Conservation (phyloP, 2,797 vertebrate genomes). For the Acrocephalus scirpaceus region DNA sequence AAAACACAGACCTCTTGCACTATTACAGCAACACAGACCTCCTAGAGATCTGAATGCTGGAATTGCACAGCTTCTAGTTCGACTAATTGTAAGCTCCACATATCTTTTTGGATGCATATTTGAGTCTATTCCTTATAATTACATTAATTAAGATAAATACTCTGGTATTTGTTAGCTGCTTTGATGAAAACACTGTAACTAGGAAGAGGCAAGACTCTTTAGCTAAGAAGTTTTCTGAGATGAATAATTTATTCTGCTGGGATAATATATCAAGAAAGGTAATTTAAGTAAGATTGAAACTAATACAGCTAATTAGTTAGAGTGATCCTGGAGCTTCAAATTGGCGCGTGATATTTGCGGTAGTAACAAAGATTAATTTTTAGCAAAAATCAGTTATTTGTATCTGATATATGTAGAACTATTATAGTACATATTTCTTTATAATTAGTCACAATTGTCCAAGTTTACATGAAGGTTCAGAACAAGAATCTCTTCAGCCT, state of each 20-base stretch:
- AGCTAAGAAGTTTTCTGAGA: slow-evolving; percentile 71
- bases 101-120: slow-evolving; percentile 87
- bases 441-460: background rate
- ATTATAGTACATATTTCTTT: background rate
- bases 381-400: background rate
- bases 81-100: slow-evolving; percentile 86
- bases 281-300: slow-evolving; percentile 77
- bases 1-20: background rate
- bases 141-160: slow-evolving; percentile 42
- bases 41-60: slow-evolving; percentile 74
- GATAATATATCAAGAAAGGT: slow-evolving; percentile 78
- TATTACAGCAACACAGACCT: slow-evolving; percentile 54
- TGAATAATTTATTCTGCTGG: slow-evolving; percentile 89
- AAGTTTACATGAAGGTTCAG: background rate
- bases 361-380: slow-evolving; percentile 17
- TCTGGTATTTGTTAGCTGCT: background rate
- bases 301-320: slow-evolving; percentile 66
- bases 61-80: slow-evolving; percentile 86
- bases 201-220: slow-evolving; percentile 28
- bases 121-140: slow-evolving; percentile 33
- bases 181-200: slow-evolving; percentile 48
- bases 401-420: background rate
- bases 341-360: slow-evolving; percentile 28
- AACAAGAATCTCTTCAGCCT: background rate
- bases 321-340: slow-evolving; percentile 36